phyloP scores from a whole-genome alignment of 53 echinoderm and acorn worm species.

The Arbacia lixula region DNA sequence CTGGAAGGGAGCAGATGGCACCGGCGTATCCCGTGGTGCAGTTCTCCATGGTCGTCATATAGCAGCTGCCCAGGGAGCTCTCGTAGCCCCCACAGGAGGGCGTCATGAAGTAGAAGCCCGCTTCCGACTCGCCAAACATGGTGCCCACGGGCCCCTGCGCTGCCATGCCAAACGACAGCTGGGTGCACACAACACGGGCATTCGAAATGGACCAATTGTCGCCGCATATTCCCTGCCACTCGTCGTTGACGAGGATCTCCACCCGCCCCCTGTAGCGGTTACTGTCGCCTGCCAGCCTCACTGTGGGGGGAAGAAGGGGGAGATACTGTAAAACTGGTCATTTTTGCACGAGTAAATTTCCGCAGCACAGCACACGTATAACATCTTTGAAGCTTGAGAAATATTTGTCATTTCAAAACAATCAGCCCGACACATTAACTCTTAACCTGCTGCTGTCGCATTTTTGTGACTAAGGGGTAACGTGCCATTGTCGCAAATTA shows the following conservation, averaged over 20 bases:
- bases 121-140: neutral
- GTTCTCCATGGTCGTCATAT: constrained; percentile 1
- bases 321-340: neutral
- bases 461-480: too few relatives aligned
- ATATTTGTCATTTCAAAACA: too few relatives aligned
- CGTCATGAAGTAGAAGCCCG: neutral
- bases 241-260: constrained; percentile 48
- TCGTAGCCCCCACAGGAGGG: constrained; percentile 25
- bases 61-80: constrained; percentile 31
- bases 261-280: constrained; percentile 57
- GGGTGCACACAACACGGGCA: constrained; percentile 67
- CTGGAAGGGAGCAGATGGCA: constrained; percentile 42
- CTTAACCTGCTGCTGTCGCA: too few relatives aligned
- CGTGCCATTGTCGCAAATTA: neutral
- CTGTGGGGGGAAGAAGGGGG: neutral
- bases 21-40: constrained; percentile 26
- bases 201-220: constrained; percentile 60
- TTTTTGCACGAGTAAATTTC: too few relatives aligned
- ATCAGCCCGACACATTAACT: too few relatives aligned
- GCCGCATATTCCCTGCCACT: constrained; percentile 68
- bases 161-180: constrained; percentile 59
- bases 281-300: constrained; percentile 60
- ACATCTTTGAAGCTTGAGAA: too few relatives aligned
- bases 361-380: too few relatives aligned
- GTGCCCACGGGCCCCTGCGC: constrained; percentile 15